A percentile compares a stretch with the other conserved stretches of the same genome.
phyloP scores from a whole-genome alignment of 1,140 invertebrate species.

The Maniola jurtina region DNA sequence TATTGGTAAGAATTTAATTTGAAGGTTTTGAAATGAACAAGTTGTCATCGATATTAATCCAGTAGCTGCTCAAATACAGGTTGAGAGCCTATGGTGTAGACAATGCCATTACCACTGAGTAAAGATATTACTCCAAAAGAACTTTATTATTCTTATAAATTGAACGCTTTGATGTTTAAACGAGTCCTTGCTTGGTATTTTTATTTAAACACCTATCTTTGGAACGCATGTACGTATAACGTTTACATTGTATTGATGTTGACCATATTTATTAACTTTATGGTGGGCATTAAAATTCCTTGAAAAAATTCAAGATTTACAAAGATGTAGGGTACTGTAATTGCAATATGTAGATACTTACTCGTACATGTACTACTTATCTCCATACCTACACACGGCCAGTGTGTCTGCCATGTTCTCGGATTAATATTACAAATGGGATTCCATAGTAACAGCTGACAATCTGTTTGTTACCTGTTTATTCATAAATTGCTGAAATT shows the following conservation, averaged over 20 bases:
- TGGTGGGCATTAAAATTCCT: not conserved
- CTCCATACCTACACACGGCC: too few relatives aligned
- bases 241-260: not conserved
- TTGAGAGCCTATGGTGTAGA: conserved; percentile 5
- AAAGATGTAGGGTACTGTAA: not conserved
- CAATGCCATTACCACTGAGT: not conserved
- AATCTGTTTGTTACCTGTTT: too few relatives aligned
- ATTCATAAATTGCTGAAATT: too few relatives aligned
- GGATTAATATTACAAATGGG: too few relatives aligned
- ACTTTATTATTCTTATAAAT: conserved; percentile 10
- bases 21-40: too few relatives aligned
- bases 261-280: not conserved
- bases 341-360: too few relatives aligned
- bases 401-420: too few relatives aligned
- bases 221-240: not conserved
- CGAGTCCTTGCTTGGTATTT: not conserved
- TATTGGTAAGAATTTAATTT: too few relatives aligned
- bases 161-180: conserved; percentile 10
- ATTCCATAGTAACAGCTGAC: too few relatives aligned
- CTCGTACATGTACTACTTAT: too few relatives aligned
- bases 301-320: not conserved
- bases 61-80: not conserved
- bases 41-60: too few relatives aligned
- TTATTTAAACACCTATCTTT: not conserved
- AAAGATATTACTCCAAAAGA: not conserved